phyloP scores from a whole-genome alignment of 2,113 vertebrate species.

The Regulus satrapa region DNA sequence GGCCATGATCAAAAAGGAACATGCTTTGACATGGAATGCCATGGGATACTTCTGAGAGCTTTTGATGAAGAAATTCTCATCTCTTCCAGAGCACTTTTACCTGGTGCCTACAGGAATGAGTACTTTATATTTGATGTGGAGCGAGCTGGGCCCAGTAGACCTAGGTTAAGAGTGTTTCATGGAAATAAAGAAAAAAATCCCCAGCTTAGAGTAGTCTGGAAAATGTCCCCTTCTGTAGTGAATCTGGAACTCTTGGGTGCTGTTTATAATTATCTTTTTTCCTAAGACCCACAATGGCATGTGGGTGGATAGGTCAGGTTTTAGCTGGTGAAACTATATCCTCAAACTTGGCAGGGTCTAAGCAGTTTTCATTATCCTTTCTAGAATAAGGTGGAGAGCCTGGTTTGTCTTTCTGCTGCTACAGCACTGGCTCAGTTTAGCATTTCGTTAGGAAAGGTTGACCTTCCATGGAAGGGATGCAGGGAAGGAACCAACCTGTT shows the following conservation, averaged over 20 bases:
- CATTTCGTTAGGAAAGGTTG: neutral
- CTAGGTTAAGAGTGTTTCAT: neutral
- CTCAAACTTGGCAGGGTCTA: neutral
- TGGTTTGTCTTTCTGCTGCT: neutral
- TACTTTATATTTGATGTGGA: neutral
- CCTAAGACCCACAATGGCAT: accelerated
- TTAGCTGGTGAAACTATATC: neutral
- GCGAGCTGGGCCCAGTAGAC: neutral
- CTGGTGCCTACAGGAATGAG: neutral
- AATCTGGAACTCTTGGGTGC: neutral
- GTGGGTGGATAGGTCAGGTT: neutral
- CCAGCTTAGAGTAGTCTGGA: neutral
- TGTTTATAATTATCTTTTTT: neutral
- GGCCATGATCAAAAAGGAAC: neutral
- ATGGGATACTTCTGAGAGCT: neutral
- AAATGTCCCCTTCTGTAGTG: neutral
- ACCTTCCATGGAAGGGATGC: neutral
- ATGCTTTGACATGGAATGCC: neutral
- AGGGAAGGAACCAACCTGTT: neutral
- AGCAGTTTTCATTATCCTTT: neutral
- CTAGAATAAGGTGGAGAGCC: neutral
- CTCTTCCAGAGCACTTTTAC: neutral
- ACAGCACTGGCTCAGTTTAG: neutral
- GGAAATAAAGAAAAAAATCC: accelerated
- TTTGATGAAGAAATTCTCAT: neutral